Percentiles rank a stretch among this genome's conserved stretches.
These are phyloP conservation scores for Reticulitermes speratus DNA, from an alignment of 1,140 invertebrate genomes.

Conservation along the genomic window DNA sequence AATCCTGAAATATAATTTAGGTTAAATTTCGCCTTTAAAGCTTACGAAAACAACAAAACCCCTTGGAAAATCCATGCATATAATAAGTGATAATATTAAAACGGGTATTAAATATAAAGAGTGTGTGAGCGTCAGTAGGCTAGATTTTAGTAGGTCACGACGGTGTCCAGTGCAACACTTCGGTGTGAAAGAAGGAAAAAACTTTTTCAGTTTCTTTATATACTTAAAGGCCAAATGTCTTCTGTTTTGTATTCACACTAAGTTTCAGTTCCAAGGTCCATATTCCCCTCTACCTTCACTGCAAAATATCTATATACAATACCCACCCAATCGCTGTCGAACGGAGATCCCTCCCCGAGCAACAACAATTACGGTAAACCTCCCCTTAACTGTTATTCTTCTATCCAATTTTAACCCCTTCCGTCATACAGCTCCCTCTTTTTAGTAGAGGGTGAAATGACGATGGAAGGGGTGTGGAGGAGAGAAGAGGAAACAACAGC, in stretches of 20 bases:
- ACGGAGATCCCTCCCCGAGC: not conserved
- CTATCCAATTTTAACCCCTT: conserved; percentile 11
- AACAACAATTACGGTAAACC: conserved; percentile 16
- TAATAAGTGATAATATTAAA: too few relatives aligned
- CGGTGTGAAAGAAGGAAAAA: too few relatives aligned
- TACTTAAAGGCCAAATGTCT: too few relatives aligned
- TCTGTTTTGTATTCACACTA: not conserved
- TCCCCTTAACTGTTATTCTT: conserved; percentile 18
- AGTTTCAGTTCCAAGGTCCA: not conserved
- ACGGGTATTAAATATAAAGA: too few relatives aligned
- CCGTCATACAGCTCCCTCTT: conserved; percentile 13
- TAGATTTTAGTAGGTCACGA: too few relatives aligned
- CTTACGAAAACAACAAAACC: too few relatives aligned
- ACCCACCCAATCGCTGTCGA: not conserved
- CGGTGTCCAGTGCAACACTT: too few relatives aligned
- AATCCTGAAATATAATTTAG: too few relatives aligned
- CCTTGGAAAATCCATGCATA: too few relatives aligned
- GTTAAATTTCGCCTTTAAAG: too few relatives aligned
- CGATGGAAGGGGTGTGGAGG: not conserved
- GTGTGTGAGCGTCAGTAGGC: too few relatives aligned
- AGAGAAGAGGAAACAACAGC: conserved; percentile 3
- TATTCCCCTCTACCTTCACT: not conserved
- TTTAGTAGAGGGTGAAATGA: not conserved
- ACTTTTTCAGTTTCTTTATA: too few relatives aligned
- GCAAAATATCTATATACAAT: not conserved